phyloP scores from a whole-genome alignment of 2,888 invertebrate genomes.

The Aethes cnicana region DNA sequence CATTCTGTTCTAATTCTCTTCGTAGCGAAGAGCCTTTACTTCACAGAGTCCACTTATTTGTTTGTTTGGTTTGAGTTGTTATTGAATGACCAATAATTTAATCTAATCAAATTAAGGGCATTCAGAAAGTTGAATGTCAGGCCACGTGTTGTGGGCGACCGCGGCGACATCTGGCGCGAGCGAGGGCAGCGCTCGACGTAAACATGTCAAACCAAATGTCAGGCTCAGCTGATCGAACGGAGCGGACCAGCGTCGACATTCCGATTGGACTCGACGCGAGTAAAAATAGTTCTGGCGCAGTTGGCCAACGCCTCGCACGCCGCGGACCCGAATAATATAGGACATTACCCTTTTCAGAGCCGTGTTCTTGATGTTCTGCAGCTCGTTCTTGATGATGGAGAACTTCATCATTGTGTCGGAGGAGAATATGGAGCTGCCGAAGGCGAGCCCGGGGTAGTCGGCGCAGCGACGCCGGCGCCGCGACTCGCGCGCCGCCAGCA shows the following conservation, averaged over 20 bases:
- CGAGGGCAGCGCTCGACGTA: constrained; percentile 57
- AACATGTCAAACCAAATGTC: constrained; percentile 76
- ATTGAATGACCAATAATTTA: no score
- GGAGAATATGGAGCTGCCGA: constrained; percentile 95
- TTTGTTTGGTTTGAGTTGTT: no score
- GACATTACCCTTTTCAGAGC: constrained; percentile 96
- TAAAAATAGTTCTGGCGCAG: constrained; percentile 79
- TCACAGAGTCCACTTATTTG: no score
- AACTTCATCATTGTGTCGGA: constrained; percentile 99
- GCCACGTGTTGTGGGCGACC: constrained; percentile 32
- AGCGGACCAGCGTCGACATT: constrained; percentile 57
- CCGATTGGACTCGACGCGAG: constrained; percentile 59
- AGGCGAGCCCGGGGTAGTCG: constrained; percentile 95
- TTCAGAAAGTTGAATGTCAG: neutral
- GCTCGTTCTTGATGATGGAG: constrained; percentile 97
- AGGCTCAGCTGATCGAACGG: constrained; percentile 78
- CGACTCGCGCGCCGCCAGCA: constrained; percentile 92
- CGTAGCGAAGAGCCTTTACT: no score
- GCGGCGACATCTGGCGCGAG: constrained; percentile 69
- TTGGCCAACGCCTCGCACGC: constrained; percentile 69
- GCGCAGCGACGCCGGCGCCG: constrained; percentile 90
- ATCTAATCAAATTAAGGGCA: neutral
- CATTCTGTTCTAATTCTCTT: no score
- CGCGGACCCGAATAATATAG: constrained; percentile 74
- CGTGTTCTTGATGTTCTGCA: constrained; percentile 98